These are phyloP conservation scores for Xylocampa areola DNA, from an alignment of 2,888 invertebrate species.

Conservation along the genomic window DNA sequence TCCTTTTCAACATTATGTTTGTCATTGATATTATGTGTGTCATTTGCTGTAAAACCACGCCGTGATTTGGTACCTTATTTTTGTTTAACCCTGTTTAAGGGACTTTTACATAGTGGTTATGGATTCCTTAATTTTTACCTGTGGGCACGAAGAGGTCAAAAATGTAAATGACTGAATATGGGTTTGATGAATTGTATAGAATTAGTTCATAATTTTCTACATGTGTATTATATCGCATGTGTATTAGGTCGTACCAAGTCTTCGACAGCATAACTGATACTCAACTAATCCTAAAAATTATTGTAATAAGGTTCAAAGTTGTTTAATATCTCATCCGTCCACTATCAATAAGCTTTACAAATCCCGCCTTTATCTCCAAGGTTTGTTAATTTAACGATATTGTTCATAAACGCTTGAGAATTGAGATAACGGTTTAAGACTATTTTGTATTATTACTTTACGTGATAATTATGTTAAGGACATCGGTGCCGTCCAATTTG, in stretches of 20 bases:
- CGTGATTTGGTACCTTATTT: too few species aligned
- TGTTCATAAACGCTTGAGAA: slow-evolving; percentile 19
- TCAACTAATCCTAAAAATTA: neutral
- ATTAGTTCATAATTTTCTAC: slow-evolving; percentile 6
- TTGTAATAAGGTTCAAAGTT: slow-evolving; percentile 62
- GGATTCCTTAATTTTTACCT: too few species aligned
- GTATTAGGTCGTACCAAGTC: slow-evolving; percentile 2
- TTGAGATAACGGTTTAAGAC: slow-evolving; percentile 35
- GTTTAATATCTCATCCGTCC: slow-evolving; percentile 64
- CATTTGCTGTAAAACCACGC: too few species aligned
- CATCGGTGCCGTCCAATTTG: slow-evolving; percentile 37
- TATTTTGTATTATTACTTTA: slow-evolving; percentile 27
- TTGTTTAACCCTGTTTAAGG: too few species aligned
- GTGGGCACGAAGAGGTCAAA: too few species aligned
- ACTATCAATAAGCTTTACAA: slow-evolving; percentile 40
- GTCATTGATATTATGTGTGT: too few species aligned
- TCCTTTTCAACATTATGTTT: too few species aligned
- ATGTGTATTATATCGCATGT: slow-evolving; percentile 14
- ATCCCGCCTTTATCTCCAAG: slow-evolving; percentile 49
- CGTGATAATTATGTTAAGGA: slow-evolving; percentile 31
- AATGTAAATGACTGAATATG: neutral
- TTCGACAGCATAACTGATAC: neutral
- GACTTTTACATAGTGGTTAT: too few species aligned
- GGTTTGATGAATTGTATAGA: neutral
- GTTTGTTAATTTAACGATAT: slow-evolving; percentile 38